phyloP scores from a whole-genome alignment of 2,797 vertebrate genomes.

The Hyperoplus lanceolatus region DNA sequence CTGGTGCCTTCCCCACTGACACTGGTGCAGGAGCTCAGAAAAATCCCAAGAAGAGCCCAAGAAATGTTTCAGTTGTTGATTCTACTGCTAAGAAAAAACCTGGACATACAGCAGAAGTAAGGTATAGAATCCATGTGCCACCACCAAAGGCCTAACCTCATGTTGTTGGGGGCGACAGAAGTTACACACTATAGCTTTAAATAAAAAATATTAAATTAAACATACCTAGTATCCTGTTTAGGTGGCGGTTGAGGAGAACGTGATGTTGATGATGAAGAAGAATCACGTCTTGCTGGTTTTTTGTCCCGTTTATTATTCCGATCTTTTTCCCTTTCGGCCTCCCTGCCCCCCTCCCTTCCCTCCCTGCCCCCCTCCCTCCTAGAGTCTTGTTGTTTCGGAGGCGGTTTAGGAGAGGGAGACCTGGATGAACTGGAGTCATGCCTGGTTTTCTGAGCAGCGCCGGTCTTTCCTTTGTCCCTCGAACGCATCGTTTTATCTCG shows the following conservation, averaged over 20 bases:
- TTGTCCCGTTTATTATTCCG: constrained; percentile 50
- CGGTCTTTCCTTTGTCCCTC: constrained; percentile 54
- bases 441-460: constrained; percentile 50
- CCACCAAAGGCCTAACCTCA: no score
- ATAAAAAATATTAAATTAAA: no score
- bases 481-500: neutral
- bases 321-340: constrained; percentile 52
- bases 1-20: no score
- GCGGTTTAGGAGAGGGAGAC: neutral
- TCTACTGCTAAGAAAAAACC: no score
- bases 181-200: no score
- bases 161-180: no score
- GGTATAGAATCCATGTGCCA: no score
- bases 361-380: constrained; percentile 49
- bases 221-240: constrained; percentile 51
- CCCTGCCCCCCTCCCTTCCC: constrained; percentile 39
- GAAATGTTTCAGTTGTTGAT: no score
- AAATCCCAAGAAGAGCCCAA: no score
- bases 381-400: constrained; percentile 9
- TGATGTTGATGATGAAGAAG: constrained; percentile 44
- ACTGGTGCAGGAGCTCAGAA: no score
- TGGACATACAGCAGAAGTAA: no score
- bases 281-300: constrained; percentile 53
- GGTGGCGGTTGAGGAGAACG: constrained; percentile 50
- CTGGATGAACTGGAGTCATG: constrained; percentile 51